Conservation (phyloP, 2,797 vertebrate genomes). For the Decapterus maruadsi region DNA sequence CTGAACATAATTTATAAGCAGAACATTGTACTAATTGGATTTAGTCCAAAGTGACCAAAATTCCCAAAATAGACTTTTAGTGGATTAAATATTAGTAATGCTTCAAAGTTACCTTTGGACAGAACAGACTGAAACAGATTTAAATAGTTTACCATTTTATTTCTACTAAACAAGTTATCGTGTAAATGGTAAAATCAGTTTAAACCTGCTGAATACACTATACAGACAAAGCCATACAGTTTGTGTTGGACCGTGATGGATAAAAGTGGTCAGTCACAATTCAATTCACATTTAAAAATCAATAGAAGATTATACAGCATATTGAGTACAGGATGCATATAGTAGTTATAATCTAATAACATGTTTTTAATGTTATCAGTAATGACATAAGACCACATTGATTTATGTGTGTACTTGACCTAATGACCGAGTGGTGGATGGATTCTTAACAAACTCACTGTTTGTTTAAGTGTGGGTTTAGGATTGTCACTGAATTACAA, state of each 20-base stretch:
- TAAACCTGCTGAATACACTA: not conserved
- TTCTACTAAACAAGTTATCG: not conserved
- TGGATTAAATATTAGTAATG: slow-evolving; percentile 2
- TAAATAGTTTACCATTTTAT: not conserved
- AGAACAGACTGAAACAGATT: not conserved
- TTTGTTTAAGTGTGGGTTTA: slow-evolving; percentile 6
- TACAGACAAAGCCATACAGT: not conserved
- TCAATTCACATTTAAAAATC: not conserved
- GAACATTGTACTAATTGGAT: not conserved
- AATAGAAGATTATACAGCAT: not conserved
- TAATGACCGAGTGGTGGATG: too few relatives aligned
- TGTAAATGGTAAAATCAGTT: not conserved
- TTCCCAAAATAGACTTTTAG: not conserved
- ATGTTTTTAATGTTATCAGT: not conserved
- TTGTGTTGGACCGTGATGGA: not conserved
- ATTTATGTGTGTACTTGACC: not conserved
- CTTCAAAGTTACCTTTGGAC: slow-evolving; percentile 2
- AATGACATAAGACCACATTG: not conserved
- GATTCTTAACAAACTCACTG: slow-evolving; percentile 1
- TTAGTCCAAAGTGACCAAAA: slow-evolving; percentile 8
- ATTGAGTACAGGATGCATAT: not conserved
- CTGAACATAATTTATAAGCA: slow-evolving; percentile 6
- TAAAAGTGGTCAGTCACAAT: not conserved
- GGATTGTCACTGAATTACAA: not conserved
- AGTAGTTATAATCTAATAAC: slow-evolving; percentile 2